These are phyloP conservation scores for Drosophila teissieri DNA, from an alignment of 1,140 invertebrate genomes.

Conservation along the genomic window DNA sequence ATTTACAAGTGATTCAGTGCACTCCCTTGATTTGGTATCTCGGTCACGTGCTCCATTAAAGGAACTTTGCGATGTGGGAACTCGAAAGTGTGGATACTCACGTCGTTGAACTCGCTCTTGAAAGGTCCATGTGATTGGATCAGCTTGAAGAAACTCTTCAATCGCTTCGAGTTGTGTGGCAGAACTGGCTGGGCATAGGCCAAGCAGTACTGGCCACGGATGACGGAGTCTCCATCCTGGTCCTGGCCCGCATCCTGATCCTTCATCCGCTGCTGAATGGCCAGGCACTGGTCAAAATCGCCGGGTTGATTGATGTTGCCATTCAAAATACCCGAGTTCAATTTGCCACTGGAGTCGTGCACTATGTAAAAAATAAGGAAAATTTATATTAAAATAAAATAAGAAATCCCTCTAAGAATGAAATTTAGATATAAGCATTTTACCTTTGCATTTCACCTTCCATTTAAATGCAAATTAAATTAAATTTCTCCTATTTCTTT, in stretches of 20 bases:
- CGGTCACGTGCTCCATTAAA: conserved; percentile 22
- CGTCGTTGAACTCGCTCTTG: conserved; percentile 87
- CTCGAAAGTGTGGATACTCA: conserved; percentile 84
- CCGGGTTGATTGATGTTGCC: conserved; percentile 88
- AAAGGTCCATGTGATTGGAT: conserved; percentile 88
- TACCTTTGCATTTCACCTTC: too few relatives aligned
- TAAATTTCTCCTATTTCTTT: not conserved
- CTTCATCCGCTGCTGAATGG: conserved; percentile 49
- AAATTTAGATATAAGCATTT: too few relatives aligned
- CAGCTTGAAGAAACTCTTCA: conserved; percentile 86
- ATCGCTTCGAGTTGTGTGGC: conserved; percentile 84
- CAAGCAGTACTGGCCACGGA: conserved; percentile 88
- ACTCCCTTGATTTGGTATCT: not conserved
- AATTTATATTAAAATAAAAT: too few relatives aligned
- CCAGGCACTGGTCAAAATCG: conserved; percentile 88
- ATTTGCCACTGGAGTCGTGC: conserved; percentile 87
- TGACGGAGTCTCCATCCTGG: not conserved
- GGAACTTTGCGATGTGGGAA: not conserved
- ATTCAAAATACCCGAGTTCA: conserved; percentile 87
- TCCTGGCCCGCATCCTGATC: conserved; percentile 27
- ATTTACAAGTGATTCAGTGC: not conserved
- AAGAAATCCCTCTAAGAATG: not conserved
- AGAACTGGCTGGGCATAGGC: conserved; percentile 86
- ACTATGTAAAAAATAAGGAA: conserved; percentile 70
- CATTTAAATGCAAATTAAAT: conserved; percentile 3